Conservation (phyloP, 2,797 vertebrate species). For the Strix occidentalis region DNA sequence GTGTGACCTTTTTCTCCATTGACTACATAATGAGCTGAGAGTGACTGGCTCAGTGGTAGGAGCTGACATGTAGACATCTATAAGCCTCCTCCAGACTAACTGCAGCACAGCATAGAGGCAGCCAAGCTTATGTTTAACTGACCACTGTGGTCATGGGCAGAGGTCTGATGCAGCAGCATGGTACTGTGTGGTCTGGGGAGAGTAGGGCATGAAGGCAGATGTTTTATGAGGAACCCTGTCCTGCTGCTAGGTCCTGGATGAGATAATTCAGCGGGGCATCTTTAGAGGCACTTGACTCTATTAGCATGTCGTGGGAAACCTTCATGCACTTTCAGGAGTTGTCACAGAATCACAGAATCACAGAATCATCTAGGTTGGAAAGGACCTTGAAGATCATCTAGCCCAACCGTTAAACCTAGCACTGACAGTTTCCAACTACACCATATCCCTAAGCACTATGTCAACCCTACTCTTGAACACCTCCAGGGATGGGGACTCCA, state of each 20-base stretch:
- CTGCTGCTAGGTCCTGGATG: background rate
- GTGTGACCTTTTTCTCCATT: background rate
- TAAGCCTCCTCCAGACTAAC: background rate
- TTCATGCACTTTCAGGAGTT: background rate
- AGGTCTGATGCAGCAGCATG: background rate
- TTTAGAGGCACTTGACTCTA: background rate
- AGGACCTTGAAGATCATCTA: no score
- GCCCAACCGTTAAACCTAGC: no score
- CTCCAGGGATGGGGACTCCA: no score
- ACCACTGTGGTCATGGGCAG: background rate
- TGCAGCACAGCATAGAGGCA: background rate
- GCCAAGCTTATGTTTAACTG: background rate
- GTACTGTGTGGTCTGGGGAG: background rate
- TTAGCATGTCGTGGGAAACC: background rate
- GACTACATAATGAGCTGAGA: background rate
- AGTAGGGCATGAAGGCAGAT: background rate
- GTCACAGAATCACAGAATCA: background rate
- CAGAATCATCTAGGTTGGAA: no score
- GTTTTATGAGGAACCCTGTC: background rate
- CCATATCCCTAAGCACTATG: no score
- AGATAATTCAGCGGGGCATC: background rate
- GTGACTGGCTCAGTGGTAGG: background rate
- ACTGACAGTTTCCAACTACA: no score
- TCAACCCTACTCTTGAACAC: no score
- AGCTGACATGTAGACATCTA: background rate